Evolutionary conservation across 1,140 invertebrate species (phyloP).

Genomic region (Atta colombica): DNA sequence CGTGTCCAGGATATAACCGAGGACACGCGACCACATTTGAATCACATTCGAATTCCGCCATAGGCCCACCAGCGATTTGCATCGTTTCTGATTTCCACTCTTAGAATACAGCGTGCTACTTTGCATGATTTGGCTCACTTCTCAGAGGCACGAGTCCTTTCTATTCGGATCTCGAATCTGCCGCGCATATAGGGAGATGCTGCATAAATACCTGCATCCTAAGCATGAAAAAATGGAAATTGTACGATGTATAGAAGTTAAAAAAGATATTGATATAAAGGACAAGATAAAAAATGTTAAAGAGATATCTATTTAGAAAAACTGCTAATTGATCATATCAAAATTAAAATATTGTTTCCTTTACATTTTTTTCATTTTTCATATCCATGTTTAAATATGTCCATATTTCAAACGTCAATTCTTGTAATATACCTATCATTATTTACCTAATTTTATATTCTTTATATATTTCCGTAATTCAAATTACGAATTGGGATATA

Average conservation of each 20-base stretch:
- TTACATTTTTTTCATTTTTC: not conserved
- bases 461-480: not conserved
- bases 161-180: constrained; percentile 20
- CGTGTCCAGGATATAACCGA: constrained; percentile 60
- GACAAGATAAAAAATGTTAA: too few relatives aligned
- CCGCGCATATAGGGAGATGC: constrained; percentile 10
- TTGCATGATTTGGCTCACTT: constrained; percentile 55
- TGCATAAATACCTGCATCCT: constrained; percentile 35
- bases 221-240: constrained; percentile 17
- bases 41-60: constrained; percentile 75
- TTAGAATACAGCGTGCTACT: constrained; percentile 59
- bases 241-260: not conserved
- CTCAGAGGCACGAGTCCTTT: constrained; percentile 54
- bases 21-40: constrained; percentile 82
- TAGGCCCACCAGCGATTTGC: constrained; percentile 75
- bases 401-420: not conserved
- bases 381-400: not conserved
- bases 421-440: not conserved
- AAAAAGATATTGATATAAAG: not conserved
- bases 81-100: constrained; percentile 73
- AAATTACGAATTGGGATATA: not conserved
- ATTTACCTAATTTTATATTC: not conserved
- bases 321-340: not conserved
- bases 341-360: not conserved
- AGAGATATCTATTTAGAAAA: not conserved